Base-by-base conservation (phyloP, 2,888 invertebrate genomes). In the Ashinkailepas kermadecensis region DNA sequence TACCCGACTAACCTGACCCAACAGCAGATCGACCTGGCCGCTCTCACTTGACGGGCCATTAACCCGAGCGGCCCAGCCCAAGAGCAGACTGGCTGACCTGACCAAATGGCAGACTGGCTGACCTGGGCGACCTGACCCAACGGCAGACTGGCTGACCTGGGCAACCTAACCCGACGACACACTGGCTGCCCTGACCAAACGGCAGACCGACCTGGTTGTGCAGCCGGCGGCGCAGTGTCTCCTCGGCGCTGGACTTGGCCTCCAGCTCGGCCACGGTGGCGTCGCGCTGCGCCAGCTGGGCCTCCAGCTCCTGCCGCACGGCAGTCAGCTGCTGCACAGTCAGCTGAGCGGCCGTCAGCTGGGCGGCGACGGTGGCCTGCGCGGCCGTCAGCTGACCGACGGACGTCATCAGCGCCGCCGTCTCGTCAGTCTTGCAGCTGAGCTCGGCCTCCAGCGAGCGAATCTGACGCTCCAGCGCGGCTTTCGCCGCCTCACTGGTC, bases 161-260 rank as follows among this genome's bases (percentile, higher is more conserved):
- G 39, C 39, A 4, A 39, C 39, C 39, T n/a, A n/a, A n/a, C n/a
- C n/a, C 39, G 4, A 39, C 39, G 2, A 39, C 4, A 39, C 2
- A 39, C 39, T 4, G 39, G 39, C 39, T 39, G 39, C 1, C 39
- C 39, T 39, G 39, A 39, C 39, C 39, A 39, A 39, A 4, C 39
- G 39, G 39, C 39, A 39, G 39, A 39, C 39, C 39, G 39, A 39
- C 39, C 39, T 39, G 78, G 81, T 85, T 85, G 80, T 85, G 85
- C 11, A 85, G 83, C 59, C 83, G 82, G 11, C 85, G 81, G 18
- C 85, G 82, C n/a, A 81, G 54, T 12, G 81, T 83, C 82, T 85
- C 85, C 57, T 83, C 84, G n/a, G 83, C 81, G 39, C 82, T 81
- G 7, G 83, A 23, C 65, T 84, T 83, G 15, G 82, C 81, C 80